Evolutionary conservation across 2,888 invertebrate genomes (phyloP).

Genomic region (Rhimphoctona megacephalus): DNA sequence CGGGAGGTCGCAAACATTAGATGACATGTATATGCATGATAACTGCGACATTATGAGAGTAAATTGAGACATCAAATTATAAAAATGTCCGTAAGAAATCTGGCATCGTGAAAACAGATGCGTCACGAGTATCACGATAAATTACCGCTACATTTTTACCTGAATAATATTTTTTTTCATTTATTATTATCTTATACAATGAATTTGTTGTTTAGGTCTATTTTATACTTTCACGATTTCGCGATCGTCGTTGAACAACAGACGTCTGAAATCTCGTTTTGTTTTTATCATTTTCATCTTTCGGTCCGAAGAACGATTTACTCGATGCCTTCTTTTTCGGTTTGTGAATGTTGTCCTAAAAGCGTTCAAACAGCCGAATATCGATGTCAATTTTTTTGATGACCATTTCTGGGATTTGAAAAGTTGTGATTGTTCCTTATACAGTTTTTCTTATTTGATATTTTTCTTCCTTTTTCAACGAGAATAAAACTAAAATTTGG

Average conservation of each 20-base stretch:
- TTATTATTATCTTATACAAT: background rate
- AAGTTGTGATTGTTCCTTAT: constrained; percentile 37
- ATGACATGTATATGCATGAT: constrained; percentile 64
- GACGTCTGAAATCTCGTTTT: background rate
- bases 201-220: background rate
- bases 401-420: constrained; percentile 26
- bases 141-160: background rate
- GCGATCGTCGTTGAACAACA: background rate
- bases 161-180: background rate
- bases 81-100: constrained; percentile 33
- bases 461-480: constrained; percentile 53
- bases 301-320: background rate
- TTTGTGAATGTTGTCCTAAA: background rate
- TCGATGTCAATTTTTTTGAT: constrained; percentile 47
- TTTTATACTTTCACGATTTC: background rate
- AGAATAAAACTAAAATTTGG: background rate
- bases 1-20: constrained; percentile 55
- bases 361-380: constrained; percentile 44
- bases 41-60: constrained; percentile 61
- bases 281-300: no score
- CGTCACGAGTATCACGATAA: background rate
- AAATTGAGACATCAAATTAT: constrained; percentile 30
- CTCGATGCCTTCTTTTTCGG: background rate
- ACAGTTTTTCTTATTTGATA: constrained; percentile 3
- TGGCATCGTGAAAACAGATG: background rate